Base-by-base conservation (phyloP, 2,888 invertebrate genomes). In the Serripes groenlandicus region DNA sequence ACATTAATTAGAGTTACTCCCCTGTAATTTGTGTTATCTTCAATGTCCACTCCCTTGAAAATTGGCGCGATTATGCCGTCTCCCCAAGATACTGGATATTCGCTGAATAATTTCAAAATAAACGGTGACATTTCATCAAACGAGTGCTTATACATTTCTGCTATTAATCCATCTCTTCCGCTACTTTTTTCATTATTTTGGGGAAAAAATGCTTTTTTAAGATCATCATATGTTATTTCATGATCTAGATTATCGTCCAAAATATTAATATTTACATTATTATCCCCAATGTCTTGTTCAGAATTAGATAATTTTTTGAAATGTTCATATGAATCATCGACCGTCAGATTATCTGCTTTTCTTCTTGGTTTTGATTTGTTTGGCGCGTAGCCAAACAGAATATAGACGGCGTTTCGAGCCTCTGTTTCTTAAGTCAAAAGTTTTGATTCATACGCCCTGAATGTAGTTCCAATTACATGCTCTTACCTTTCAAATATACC, bases 1-100 rank as follows among this genome's bases (percentile, higher is more conserved):
- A 64, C 49, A 49, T 74, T 64, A 7, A 74, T 74, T 54, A n/a
- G 54, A 23, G n/a, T 54, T 54, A 11, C n/a, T n/a, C n/a, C n/a
- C n/a, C n/a, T n/a, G n/a, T n/a, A n/a, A n/a, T n/a, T n/a, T n/a
- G n/a, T n/a, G n/a, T n/a, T n/a, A n/a, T n/a, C n/a, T n/a, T 21
- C 54, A 4, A 21, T 21, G 54, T 54, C 54, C 4, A 21, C 7
- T 5, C 15, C 35, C 34, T 74, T 64, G 32, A 62, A 74, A 37
- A 58, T 73, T 15, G 60, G 60, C 4, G 26, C 30, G 18, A 73
- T 73, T 52, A 75, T 66, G 18, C 75, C 66, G 34, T 75, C 52
- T 5, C 75, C 75, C 75, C 75, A 75, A n/a, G 66, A 23, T 23
- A 32, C 1, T 28, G 66, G 75, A 26, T 75, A 75, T 66, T 66